phyloP scores from a whole-genome alignment of 2,113 vertebrate species.

The Arothron firmamentum region DNA sequence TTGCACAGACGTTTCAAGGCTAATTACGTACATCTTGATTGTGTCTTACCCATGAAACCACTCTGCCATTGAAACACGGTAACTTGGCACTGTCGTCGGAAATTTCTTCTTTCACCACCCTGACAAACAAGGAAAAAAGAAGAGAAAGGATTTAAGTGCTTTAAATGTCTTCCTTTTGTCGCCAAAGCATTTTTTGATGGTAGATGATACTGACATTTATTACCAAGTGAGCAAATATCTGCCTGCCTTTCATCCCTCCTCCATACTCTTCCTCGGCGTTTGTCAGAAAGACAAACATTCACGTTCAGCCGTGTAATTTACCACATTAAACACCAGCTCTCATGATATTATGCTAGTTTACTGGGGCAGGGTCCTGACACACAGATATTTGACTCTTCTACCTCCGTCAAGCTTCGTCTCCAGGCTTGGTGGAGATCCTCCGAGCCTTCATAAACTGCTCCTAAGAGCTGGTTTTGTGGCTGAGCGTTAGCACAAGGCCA shows the following conservation, averaged over 20 bases:
- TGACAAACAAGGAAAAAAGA: slow-evolving; percentile 55
- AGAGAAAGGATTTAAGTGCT: neutral
- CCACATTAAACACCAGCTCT: slow-evolving; percentile 12
- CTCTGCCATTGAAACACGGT: slow-evolving; percentile 89
- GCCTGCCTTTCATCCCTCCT: slow-evolving; percentile 23
- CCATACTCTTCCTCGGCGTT: slow-evolving; percentile 26
- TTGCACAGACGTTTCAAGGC: too few species aligned
- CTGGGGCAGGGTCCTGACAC: slow-evolving; percentile 15
- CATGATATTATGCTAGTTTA: slow-evolving; percentile 31
- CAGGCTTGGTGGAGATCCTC: slow-evolving; percentile 42
- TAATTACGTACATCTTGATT: slow-evolving; percentile 2
- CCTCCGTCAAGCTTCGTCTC: slow-evolving; percentile 12
- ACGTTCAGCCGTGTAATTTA: slow-evolving; percentile 18
- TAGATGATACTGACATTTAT: too few species aligned
- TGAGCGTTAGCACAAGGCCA: slow-evolving; percentile 39
- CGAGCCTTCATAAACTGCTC: slow-evolving; percentile 58
- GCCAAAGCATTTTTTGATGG: neutral
- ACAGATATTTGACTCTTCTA: slow-evolving; percentile 31
- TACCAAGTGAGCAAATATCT: slow-evolving; percentile 3
- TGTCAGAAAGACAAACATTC: slow-evolving; percentile 37
- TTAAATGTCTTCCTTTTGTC: neutral
- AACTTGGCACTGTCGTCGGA: slow-evolving; percentile 85
- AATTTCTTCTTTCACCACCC: slow-evolving; percentile 92
- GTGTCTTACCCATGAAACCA: slow-evolving; percentile 87
- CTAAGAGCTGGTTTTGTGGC: slow-evolving; percentile 58